phyloP scores from a whole-genome alignment of 1,140 invertebrate species.

The Atta texana region DNA sequence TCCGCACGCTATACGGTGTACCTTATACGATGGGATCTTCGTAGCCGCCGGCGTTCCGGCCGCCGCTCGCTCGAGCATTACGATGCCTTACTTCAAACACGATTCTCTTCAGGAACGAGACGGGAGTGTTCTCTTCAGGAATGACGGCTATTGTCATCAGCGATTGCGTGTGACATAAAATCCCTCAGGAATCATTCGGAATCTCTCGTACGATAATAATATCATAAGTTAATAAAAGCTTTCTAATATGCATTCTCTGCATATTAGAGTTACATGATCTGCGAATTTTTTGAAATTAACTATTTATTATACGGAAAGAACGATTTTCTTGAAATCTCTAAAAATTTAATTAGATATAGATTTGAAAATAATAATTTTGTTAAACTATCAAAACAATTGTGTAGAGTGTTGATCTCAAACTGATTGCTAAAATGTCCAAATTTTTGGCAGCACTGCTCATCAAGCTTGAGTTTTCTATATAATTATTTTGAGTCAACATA shows the following conservation, averaged over 20 bases:
- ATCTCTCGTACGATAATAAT: not conserved
- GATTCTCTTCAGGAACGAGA: conserved; percentile 45
- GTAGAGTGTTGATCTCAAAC: too few relatives aligned
- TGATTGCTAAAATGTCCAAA: too few relatives aligned
- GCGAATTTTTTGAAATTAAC: not conserved
- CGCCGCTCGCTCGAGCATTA: conserved; percentile 63
- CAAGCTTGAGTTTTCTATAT: too few relatives aligned
- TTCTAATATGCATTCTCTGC: not conserved
- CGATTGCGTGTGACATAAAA: conserved; percentile 25
- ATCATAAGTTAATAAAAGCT: conserved; percentile 4
- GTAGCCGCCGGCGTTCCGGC: conserved; percentile 67
- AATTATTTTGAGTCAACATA: too few relatives aligned
- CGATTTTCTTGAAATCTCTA: too few relatives aligned
- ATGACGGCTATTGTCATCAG: conserved; percentile 50
- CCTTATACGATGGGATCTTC: conserved; percentile 74
- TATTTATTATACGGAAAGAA: too few relatives aligned
- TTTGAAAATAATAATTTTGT: not conserved
- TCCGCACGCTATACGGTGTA: conserved; percentile 75
- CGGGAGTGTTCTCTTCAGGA: conserved; percentile 37
- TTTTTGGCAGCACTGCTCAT: too few relatives aligned
- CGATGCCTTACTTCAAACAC: conserved; percentile 55
- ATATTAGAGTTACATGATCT: not conserved
- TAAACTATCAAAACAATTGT: not conserved
- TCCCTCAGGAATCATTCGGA: not conserved
- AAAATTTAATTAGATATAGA: too few relatives aligned